Base-by-base conservation (phyloP, 2,888 invertebrate genomes). In the Exephanes ischioxanthus region DNA sequence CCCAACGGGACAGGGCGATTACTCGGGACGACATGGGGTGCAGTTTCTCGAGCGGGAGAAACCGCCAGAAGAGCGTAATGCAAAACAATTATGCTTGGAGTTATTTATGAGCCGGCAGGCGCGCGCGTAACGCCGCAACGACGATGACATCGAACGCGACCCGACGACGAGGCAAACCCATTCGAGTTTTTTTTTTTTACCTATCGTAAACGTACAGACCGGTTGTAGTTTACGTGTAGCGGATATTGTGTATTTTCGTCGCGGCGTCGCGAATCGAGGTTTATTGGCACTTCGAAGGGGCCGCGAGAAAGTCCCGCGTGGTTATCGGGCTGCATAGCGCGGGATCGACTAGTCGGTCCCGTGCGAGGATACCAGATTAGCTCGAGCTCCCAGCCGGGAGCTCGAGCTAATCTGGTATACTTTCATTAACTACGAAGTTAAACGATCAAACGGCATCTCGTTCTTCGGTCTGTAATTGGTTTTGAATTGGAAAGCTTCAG, bases 61-160 rank as follows among this genome's bases (percentile, higher is more conserved):
- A 48, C 78, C 63, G 81, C 67, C 78, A 83, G 58, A 45, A 33
- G 87, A 88, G 26, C 87, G 86, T 88, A 86, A 88, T 87, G 87
- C 86, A 79, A 88, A 88, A 88, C 87, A 88, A 87, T 88, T 88
- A 88, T 85, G 88, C 84, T 79, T 75, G 58, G 78, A 67, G 82
- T 82, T 87, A 88, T 87, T 88, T 87, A 88, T 86, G 87, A 80
- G 63, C 55, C 41, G 79, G 16, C 4, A 19, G 63, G 72, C 61
- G 70, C 33, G 30, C 63, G 30, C 70, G 75, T 51, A 30, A 30
- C 70, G 16, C 61, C 16, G 61, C 33, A 61, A 26, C 58, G 58
- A 68, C 79, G 53, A 68, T 71, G 63, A 68, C 48, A 33, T 55
- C 72, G 73, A 45, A 72, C 66, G 76, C 76, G 37, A 72, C 26